Evolutionary conservation across 2,797 vertebrate genomes (phyloP).

Genomic region (Anabacerthia variegaticeps): DNA sequence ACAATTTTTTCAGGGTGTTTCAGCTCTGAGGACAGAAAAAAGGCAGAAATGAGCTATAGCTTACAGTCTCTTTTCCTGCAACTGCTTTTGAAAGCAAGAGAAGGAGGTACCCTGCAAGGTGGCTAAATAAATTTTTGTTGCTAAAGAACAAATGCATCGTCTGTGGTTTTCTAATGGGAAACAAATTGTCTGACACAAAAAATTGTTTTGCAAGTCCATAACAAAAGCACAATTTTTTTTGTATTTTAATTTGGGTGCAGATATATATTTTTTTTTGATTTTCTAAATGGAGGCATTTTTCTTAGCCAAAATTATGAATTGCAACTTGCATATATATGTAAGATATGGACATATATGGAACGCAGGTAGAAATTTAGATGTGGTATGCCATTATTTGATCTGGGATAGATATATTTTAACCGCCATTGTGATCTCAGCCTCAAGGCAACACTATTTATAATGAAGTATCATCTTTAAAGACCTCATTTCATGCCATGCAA

Average conservation of each 20-base stretch:
- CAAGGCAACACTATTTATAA: not conserved
- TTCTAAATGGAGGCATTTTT: not conserved
- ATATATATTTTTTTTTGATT: not conserved
- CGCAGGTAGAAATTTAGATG: not conserved
- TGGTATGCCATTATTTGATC: not conserved
- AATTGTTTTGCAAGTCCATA: not conserved
- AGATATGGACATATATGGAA: not conserved
- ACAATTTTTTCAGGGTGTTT: slow-evolving; percentile 55
- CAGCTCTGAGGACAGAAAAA: slow-evolving; percentile 63
- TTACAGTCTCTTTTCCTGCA: not conserved
- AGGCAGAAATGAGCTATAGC: slow-evolving; percentile 33
- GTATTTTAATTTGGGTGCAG: not conserved
- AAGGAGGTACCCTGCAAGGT: not conserved
- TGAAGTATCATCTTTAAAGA: not conserved
- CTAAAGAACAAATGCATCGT: not conserved
- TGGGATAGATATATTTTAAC: not conserved
- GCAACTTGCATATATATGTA: not conserved
- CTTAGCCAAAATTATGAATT: not conserved
- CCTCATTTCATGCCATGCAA: not conserved
- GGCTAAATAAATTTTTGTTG: not conserved
- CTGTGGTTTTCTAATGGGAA: not conserved
- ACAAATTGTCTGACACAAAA: not conserved
- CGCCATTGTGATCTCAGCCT: not conserved
- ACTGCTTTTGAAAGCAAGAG: not conserved
- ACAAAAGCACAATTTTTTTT: not conserved